Base-by-base conservation (phyloP, 1,140 invertebrate genomes). In the Zaprionus davidi region DNA sequence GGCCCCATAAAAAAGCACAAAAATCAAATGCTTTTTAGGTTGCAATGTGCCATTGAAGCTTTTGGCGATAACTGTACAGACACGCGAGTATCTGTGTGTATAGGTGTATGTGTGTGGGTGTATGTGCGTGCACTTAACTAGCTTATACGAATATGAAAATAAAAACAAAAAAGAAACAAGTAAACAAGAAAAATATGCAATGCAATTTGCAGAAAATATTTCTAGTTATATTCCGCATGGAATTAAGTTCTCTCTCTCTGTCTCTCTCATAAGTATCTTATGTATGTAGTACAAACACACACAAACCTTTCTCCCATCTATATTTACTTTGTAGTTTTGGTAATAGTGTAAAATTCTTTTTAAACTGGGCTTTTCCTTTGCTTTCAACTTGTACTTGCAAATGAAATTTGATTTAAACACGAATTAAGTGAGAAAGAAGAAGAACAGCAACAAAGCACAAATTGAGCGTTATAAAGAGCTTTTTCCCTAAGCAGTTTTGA, bases 241-340 rank as follows among this genome's bases (percentile, higher is more conserved):
- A 64, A 41, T 59, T 71, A 75, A 75, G 72, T 34, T 75, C 53
- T 70, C 31, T 34, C 22, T 74, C 41, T 75, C 51, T 70, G 4
- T 24, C 22, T 74, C 41, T 70, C 31, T 69, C 49, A 58, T 68
- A 49, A 59, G 26, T 59, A 65, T 51, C 11, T 24, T 72, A 62
- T 62, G 49, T 74, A 73, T 46, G n/a, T 67, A 67, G 65, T 46
- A 58, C 24, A 46, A 34, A 56, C 24, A 26, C 24, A 26, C 24
- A 46, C 24, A 63, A 36, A 63, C 46, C 20, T 55, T 56, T 58
- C 49, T 58, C 13, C 53, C 49, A 65, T 76, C 26, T 76, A 76
- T 65, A 76, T 65, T 65, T 71, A 76, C 60, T 76, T 65, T 76
- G 75, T 81, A 76, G 69, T 80, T 78, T 64, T 63, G 75, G 70